Percentiles rank a stretch among this genome's conserved stretches.
phyloP scores from a whole-genome alignment of 2,888 invertebrate genomes.

The Drosophila borealis region DNA sequence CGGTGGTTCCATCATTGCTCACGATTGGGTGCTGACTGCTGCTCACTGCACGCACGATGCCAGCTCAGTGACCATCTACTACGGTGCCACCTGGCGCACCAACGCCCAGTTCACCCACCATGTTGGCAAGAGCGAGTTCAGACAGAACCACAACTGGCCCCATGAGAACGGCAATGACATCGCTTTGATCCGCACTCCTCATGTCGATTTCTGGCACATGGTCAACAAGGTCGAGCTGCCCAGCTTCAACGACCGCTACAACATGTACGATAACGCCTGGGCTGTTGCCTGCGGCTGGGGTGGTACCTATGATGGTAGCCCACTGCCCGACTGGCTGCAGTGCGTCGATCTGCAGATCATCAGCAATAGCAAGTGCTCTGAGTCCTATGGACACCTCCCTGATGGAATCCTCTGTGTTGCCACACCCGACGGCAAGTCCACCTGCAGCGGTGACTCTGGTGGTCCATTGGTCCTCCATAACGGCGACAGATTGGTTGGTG shows the following conservation, averaged over 20 bases:
- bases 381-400: conserved; percentile 22
- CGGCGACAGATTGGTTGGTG: conserved; percentile 60
- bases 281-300: conserved; percentile 73
- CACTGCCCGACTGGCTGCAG: conserved; percentile 76
- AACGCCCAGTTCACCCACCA: conserved; percentile 59
- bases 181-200: conserved; percentile 62
- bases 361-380: conserved; percentile 71
- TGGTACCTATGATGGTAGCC: conserved; percentile 58
- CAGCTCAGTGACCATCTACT: conserved; percentile 55
- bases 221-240: conserved; percentile 55
- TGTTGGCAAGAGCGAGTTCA: conserved; percentile 54
- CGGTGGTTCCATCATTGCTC: conserved; percentile 74
- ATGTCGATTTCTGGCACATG: conserved; percentile 52
- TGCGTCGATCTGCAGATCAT: conserved; percentile 81
- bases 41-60: conserved; percentile 69
- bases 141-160: conserved; percentile 39
- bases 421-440: conserved; percentile 59
- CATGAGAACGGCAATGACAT: conserved; percentile 38
- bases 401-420: conserved; percentile 59
- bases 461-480: conserved; percentile 71
- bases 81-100: conserved; percentile 65
- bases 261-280: conserved; percentile 44
- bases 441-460: conserved; percentile 79
- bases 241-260: conserved; percentile 48
- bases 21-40: conserved; percentile 74